These are phyloP conservation scores for Zaprionus ghesquierei DNA, from an alignment of 1,140 invertebrate species.

Conservation along the genomic window DNA sequence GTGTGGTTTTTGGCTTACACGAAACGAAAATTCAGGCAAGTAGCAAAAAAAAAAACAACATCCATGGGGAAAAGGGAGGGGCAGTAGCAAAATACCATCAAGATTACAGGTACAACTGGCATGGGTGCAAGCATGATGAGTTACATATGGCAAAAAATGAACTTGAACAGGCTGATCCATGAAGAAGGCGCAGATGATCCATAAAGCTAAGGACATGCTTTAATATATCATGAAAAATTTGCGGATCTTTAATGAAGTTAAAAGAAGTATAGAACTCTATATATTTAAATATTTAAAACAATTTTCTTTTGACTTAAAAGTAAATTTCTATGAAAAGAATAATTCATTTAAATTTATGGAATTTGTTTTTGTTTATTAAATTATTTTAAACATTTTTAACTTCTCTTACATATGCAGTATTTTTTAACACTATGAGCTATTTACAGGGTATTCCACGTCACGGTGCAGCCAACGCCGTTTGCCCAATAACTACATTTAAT, in stretches of 20 bases:
- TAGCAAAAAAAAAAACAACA: constrained; percentile 18
- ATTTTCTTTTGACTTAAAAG: too few relatives aligned
- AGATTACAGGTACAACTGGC: constrained; percentile 9
- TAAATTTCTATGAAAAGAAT: too few relatives aligned
- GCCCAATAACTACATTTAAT: constrained; percentile 59
- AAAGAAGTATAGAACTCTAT: too few relatives aligned
- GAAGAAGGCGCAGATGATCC: background rate
- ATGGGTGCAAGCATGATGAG: constrained; percentile 9
- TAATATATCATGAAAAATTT: background rate
- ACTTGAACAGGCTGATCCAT: constrained; percentile 12
- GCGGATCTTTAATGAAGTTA: too few relatives aligned
- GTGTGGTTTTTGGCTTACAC: constrained; percentile 39
- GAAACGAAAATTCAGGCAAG: constrained; percentile 4
- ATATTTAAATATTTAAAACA: too few relatives aligned
- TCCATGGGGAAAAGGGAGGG: background rate
- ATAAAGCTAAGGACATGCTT: background rate
- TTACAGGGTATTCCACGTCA: background rate
- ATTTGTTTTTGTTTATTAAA: too few relatives aligned
- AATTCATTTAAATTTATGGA: too few relatives aligned
- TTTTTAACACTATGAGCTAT: background rate
- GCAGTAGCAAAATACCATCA: background rate
- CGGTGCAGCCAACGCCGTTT: background rate
- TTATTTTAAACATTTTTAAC: too few relatives aligned
- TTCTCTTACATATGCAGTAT: too few relatives aligned
- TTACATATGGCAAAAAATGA: constrained; percentile 25